These are phyloP conservation scores for Drosophila kurseongensis DNA, from an alignment of 1,140 invertebrate genomes.

Conservation along the genomic window DNA sequence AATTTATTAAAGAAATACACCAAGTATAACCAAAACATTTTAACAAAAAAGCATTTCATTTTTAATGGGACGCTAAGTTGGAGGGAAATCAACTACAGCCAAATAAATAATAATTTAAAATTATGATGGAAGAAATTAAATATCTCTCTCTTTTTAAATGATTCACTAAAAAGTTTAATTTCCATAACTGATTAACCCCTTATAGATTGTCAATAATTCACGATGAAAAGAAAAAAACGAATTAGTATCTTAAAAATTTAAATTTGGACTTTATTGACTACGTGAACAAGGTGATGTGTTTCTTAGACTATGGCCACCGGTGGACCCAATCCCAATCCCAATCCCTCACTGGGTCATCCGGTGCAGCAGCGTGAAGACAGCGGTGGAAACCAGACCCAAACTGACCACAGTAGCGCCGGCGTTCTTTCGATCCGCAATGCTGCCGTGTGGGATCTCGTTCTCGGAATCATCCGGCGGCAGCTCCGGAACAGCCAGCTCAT, in stretches of 20 bases:
- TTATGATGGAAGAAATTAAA: neutral
- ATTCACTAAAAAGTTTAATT: too few relatives aligned
- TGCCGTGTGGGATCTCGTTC: constrained; percentile 71
- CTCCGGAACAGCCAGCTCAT: constrained; percentile 85
- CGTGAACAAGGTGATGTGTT: constrained; percentile 19
- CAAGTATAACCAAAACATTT: constrained; percentile 57
- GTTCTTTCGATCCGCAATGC: constrained; percentile 61
- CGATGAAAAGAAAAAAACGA: neutral
- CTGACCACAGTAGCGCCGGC: constrained; percentile 41
- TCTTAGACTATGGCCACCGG: constrained; percentile 31
- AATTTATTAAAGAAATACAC: constrained; percentile 68
- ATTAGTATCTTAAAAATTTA: constrained; percentile 31
- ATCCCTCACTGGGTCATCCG: constrained; percentile 32
- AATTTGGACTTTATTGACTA: constrained; percentile 60
- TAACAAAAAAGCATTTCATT: constrained; percentile 6
- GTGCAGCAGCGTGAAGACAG: constrained; percentile 45
- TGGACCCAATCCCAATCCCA: neutral
- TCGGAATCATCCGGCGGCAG: constrained; percentile 79
- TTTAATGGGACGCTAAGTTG: too few relatives aligned
- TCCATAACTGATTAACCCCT: too few relatives aligned
- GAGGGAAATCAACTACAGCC: too few relatives aligned
- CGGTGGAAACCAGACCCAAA: constrained; percentile 33
- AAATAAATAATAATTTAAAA: too few relatives aligned
- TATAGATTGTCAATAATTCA: too few relatives aligned
- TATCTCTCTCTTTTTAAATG: too few relatives aligned